These are phyloP conservation scores for Andrena bicolor DNA, from an alignment of 2,888 invertebrate genomes.

Conservation along the genomic window DNA sequence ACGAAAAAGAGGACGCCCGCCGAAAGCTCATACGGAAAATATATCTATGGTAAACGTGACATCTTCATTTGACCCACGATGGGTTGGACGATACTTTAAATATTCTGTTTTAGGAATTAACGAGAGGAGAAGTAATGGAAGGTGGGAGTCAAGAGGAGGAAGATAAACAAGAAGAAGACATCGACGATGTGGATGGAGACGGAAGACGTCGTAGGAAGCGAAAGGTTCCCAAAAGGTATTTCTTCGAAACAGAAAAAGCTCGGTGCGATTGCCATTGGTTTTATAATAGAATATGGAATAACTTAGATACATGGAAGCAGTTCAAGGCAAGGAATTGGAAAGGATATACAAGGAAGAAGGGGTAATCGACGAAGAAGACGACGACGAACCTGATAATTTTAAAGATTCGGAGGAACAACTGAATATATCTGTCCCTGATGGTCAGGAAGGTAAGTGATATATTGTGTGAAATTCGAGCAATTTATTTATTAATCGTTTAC, in stretches of 20 bases:
- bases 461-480: not conserved
- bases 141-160: conserved; percentile 80
- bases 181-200: conserved; percentile 85
- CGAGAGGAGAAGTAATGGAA: conserved; percentile 52
- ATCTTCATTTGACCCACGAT: not conserved
- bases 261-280: conserved; percentile 7
- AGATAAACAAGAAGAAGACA: conserved; percentile 82
- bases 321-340: conserved; percentile 91
- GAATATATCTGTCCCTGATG: conserved; percentile 73
- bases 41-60: conserved; percentile 30
- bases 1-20: conserved; percentile 90
- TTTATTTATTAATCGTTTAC: conserved; percentile 14
- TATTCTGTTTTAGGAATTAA: conserved; percentile 36
- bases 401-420: conserved; percentile 76
- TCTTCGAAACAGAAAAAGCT: not conserved
- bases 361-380: conserved; percentile 88
- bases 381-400: conserved; percentile 56
- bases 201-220: conserved; percentile 87
- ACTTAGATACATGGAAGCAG: conserved; percentile 83
- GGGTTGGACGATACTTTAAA: not conserved
- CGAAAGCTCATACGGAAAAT: conserved; percentile 86
- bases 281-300: conserved; percentile 35
- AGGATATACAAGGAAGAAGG: conserved; percentile 91
- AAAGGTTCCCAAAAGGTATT: conserved; percentile 88
- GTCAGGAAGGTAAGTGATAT: conserved; percentile 75